phyloP scores from a whole-genome alignment of 2,888 invertebrate species.

The Drosophila flavopinicola region DNA sequence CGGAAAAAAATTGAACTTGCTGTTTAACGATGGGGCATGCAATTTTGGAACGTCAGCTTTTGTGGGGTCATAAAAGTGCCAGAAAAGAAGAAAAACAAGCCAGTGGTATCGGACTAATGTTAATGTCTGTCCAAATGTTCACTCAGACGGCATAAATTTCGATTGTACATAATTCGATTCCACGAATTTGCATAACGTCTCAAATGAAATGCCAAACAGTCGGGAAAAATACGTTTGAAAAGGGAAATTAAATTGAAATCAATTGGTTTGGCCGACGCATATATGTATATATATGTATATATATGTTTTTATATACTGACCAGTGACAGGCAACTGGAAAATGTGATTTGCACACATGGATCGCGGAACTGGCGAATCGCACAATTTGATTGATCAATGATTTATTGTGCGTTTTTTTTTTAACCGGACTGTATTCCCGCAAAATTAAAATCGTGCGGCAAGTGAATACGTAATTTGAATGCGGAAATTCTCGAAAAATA shows the following conservation, averaged over 20 bases:
- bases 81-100: no score
- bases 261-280: slow-evolving; percentile 47
- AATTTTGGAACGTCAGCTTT: slow-evolving; percentile 17
- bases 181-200: slow-evolving; percentile 53
- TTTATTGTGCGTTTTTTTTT: slow-evolving; percentile 48
- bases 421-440: slow-evolving; percentile 4
- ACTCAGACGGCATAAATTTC: slow-evolving; percentile 12
- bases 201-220: no score
- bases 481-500: background rate
- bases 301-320: background rate
- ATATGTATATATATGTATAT: slow-evolving; percentile 5
- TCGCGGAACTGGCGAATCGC: slow-evolving; percentile 30
- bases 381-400: slow-evolving; percentile 54
- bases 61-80: slow-evolving; percentile 55
- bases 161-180: slow-evolving; percentile 55
- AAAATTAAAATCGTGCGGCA: background rate
- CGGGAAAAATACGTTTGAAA: slow-evolving; percentile 18
- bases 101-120: slow-evolving; percentile 9
- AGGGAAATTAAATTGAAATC: slow-evolving; percentile 62
- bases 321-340: slow-evolving; percentile 9
- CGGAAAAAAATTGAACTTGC: slow-evolving; percentile 2
- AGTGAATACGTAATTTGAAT: slow-evolving; percentile 55
- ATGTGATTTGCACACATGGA: slow-evolving; percentile 37
- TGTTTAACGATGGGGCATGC: background rate
- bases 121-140: slow-evolving; percentile 14